phyloP scores from a whole-genome alignment of 2,797 vertebrate species.

The Salarias fasciatus region DNA sequence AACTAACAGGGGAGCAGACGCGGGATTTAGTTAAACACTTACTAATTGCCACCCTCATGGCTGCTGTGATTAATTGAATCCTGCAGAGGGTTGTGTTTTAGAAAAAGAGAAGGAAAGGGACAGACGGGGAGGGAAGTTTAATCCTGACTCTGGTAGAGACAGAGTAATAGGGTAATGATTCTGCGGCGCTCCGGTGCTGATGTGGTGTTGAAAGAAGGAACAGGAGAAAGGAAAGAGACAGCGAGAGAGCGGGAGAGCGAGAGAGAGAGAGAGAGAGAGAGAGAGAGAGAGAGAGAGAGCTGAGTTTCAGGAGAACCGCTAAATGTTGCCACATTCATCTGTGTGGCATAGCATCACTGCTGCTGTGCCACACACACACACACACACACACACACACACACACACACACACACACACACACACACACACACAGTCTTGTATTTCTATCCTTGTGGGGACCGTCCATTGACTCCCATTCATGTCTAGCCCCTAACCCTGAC shows the following conservation, averaged over 20 bases:
- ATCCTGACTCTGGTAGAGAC: slow-evolving; percentile 55
- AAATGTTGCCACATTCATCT: slow-evolving; percentile 80
- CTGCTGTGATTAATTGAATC: slow-evolving; percentile 70
- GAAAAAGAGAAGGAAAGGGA: slow-evolving; percentile 48
- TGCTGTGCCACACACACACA: slow-evolving; percentile 71
- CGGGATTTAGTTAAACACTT: slow-evolving; percentile 71
- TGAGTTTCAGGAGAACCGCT: slow-evolving; percentile 75
- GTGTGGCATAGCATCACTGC: slow-evolving; percentile 66
- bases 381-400: slow-evolving; percentile 49
- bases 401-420: background rate
- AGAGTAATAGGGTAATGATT: slow-evolving; percentile 74
- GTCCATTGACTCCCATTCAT: too few relatives aligned
- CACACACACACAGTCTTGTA: slow-evolving; percentile 3
- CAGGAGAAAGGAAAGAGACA: too few relatives aligned
- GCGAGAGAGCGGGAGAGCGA: slow-evolving; percentile 63
- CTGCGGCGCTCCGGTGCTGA: slow-evolving; percentile 66
- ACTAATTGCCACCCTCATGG: slow-evolving; percentile 70
- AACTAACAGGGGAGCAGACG: slow-evolving; percentile 23
- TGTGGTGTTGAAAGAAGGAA: slow-evolving; percentile 63
- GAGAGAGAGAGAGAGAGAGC: slow-evolving; percentile 62
- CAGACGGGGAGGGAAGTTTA: slow-evolving; percentile 59
- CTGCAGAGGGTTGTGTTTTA: slow-evolving; percentile 47
- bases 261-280: slow-evolving; percentile 58
- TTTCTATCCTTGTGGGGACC: too few relatives aligned
- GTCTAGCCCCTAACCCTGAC: too few relatives aligned